Evolutionary conservation across 2,888 invertebrate species (phyloP).

Genomic region (Tetranychus truncatus): DNA sequence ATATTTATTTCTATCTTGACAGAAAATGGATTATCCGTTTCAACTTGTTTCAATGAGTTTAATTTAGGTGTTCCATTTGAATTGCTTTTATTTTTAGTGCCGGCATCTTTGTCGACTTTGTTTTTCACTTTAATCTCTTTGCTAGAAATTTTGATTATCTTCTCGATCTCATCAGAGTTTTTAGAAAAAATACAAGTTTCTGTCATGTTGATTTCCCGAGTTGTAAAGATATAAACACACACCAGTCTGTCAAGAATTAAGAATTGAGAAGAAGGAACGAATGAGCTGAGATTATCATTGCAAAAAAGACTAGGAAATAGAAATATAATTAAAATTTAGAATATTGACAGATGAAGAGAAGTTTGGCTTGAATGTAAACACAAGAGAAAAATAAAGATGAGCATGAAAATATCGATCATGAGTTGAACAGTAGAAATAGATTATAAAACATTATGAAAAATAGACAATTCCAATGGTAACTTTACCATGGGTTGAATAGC

Average conservation of each 20-base stretch:
- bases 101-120: neutral
- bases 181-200: neutral
- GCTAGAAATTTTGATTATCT: neutral
- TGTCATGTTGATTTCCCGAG: neutral
- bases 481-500: neutral
- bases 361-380: no score
- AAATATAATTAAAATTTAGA: no score
- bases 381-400: no score
- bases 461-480: neutral
- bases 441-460: no score
- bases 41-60: neutral
- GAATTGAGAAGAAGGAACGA: neutral
- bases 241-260: neutral
- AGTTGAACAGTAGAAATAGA: no score
- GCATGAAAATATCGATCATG: no score
- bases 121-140: neutral
- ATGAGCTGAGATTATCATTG: neutral
- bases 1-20: slow-evolving; percentile 35
- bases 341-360: no score
- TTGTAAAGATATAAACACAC: neutral
- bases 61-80: neutral
- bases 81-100: neutral
- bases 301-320: no score
- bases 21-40: slow-evolving; percentile 27
- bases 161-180: neutral